Evolutionary conservation across 2,888 invertebrate species (phyloP).

Genomic region (Napeogenes inachia): DNA sequence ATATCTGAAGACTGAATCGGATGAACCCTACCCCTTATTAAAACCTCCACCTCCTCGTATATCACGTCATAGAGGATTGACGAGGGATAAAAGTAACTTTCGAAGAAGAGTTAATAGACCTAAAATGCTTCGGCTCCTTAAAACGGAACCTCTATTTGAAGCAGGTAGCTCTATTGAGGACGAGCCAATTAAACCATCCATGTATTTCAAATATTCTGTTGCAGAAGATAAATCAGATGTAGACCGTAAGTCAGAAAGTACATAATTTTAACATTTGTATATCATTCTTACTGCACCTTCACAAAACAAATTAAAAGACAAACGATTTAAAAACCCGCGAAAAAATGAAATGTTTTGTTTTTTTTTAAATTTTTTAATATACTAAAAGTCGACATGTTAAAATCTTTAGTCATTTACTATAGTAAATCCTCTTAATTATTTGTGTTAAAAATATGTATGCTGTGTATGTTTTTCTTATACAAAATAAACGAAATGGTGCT

Average conservation of each 20-base stretch:
- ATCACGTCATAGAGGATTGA: slow-evolving; percentile 42
- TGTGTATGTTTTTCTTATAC: no score
- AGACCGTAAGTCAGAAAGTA: slow-evolving; percentile 28
- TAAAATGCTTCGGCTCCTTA: slow-evolving; percentile 51
- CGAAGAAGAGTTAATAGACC: slow-evolving; percentile 54
- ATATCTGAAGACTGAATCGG: slow-evolving; percentile 52
- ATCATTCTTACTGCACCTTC: neutral
- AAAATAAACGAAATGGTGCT: slow-evolving; percentile 6
- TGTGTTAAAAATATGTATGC: no score
- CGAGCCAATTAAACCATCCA: slow-evolving; percentile 38
- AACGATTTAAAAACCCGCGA: no score
- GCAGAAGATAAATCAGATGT: slow-evolving; percentile 51
- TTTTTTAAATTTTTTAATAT: no score
- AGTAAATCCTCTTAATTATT: no score
- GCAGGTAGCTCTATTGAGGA: slow-evolving; percentile 45
- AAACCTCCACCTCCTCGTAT: slow-evolving; percentile 64
- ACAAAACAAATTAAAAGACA: no score
- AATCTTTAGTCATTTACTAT: no score
- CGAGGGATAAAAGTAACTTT: slow-evolving; percentile 48
- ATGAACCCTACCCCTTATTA: slow-evolving; percentile 65
- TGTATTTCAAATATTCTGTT: slow-evolving; percentile 52
- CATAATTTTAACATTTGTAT: neutral
- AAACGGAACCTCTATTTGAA: slow-evolving; percentile 61
- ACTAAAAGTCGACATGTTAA: no score
- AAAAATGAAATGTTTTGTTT: no score